Conservation (phyloP, 2,797 vertebrate species). For the Rhinichthys osculus region DNA sequence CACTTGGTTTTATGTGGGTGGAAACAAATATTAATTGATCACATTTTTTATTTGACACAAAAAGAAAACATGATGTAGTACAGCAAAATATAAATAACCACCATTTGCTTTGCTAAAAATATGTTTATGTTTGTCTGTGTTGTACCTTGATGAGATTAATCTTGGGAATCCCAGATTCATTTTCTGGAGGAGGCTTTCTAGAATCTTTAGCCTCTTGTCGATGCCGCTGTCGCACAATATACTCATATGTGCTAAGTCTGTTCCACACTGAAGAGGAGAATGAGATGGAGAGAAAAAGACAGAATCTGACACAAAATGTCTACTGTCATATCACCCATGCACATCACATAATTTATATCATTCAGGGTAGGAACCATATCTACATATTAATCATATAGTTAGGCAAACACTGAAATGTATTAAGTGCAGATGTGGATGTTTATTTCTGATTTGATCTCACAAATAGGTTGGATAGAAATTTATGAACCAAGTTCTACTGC, state of each 20-base stretch:
- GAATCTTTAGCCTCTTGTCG: slow-evolving; percentile 79
- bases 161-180: slow-evolving; percentile 59
- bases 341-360: neutral
- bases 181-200: slow-evolving; percentile 67
- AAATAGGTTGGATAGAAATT: neutral
- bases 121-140: neutral
- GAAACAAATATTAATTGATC: neutral
- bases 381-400: neutral
- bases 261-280: slow-evolving; percentile 82
- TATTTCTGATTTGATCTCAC: neutral
- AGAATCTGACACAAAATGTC: neutral
- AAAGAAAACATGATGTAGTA: neutral
- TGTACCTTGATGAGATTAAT: slow-evolving; percentile 72
- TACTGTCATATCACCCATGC: neutral
- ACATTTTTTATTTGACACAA: neutral
- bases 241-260: slow-evolving; percentile 93
- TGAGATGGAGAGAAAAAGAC: neutral
- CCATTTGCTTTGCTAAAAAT: neutral
- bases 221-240: slow-evolving; percentile 91
- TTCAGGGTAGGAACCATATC: neutral
- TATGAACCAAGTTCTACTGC: neutral
- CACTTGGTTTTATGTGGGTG: neutral
- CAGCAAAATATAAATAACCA: neutral
- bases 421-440: neutral
- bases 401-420: neutral